These are phyloP conservation scores for Nomada goodeniana DNA, from an alignment of 2,888 invertebrate species.

Conservation along the genomic window DNA sequence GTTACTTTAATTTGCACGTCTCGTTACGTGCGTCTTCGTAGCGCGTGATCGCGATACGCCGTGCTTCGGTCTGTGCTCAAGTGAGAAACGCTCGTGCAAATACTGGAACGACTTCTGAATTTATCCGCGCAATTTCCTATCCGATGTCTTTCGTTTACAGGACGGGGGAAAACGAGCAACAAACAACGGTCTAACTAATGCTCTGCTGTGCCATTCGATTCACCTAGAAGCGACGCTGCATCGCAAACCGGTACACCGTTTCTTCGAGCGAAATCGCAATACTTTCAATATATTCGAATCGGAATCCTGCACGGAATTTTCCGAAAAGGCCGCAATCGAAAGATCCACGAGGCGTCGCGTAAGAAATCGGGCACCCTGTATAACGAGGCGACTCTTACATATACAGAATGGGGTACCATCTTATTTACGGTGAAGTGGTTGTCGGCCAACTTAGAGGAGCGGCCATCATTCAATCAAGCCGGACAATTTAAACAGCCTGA, in stretches of 20 bases:
- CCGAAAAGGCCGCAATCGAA: background rate
- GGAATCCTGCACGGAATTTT: background rate
- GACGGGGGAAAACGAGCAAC: background rate
- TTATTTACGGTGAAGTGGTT: slow-evolving; percentile 81
- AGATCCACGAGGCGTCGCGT: background rate
- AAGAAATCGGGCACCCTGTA: slow-evolving; percentile 67
- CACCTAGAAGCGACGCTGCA: no score
- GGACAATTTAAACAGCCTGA: slow-evolving; percentile 81
- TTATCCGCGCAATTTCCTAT: slow-evolving; percentile 63
- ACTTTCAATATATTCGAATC: background rate
- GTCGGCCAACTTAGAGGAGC: slow-evolving; percentile 80
- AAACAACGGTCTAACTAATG: no score
- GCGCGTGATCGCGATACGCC: slow-evolving; percentile 54
- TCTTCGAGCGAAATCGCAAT: no score
- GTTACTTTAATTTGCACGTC: slow-evolving; percentile 61
- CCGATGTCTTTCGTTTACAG: slow-evolving; percentile 28
- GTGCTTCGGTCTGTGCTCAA: slow-evolving; percentile 37
- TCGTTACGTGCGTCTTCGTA: slow-evolving; percentile 52
- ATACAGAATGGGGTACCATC: slow-evolving; percentile 73
- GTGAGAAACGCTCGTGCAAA: slow-evolving; percentile 62
- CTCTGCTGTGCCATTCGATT: no score
- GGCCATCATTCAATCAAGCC: slow-evolving; percentile 80
- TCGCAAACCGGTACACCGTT: no score
- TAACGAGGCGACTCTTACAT: slow-evolving; percentile 70
- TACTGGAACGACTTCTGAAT: slow-evolving; percentile 58